Percentiles rank a stretch among this genome's conserved stretches.
Evolutionary conservation across 2,113 vertebrate species (phyloP).

Genomic region (Actenoides lindsayi): DNA sequence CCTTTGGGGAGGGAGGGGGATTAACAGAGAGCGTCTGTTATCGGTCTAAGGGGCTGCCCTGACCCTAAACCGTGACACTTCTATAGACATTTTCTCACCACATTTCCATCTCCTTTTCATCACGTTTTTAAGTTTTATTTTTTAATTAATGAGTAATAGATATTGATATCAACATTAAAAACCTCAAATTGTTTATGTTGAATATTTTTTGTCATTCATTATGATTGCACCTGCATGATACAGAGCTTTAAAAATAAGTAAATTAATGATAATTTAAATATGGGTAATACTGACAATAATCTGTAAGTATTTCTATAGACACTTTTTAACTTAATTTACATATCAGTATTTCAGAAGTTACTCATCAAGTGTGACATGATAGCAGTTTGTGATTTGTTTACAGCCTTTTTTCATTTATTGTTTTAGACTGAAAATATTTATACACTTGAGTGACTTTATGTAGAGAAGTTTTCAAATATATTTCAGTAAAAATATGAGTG

Average conservation of each 20-base stretch:
- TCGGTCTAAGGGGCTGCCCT: no score
- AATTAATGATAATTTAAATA: conserved; percentile 34
- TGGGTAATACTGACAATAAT: conserved; percentile 29
- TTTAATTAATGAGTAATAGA: background rate
- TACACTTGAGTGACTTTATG: background rate
- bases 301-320: conserved; percentile 23
- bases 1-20: no score
- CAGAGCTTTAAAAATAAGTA: conserved; percentile 43
- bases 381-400: background rate
- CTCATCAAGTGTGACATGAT: background rate
- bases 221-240: conserved; percentile 35
- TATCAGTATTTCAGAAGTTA: background rate
- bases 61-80: no score
- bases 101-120: background rate
- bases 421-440: background rate
- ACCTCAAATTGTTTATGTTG: background rate
- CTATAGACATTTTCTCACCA: background rate
- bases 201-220: conserved; percentile 27
- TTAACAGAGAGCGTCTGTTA: no score
- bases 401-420: background rate
- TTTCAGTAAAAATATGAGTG: background rate
- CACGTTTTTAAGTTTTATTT: background rate
- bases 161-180: background rate
- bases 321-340: background rate
- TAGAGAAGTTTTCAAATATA: background rate